A percentile compares a stretch with the other conserved stretches of the same genome.
phyloP scores from a whole-genome alignment of 2,888 invertebrate genomes.

The Xiphydria camelus region DNA sequence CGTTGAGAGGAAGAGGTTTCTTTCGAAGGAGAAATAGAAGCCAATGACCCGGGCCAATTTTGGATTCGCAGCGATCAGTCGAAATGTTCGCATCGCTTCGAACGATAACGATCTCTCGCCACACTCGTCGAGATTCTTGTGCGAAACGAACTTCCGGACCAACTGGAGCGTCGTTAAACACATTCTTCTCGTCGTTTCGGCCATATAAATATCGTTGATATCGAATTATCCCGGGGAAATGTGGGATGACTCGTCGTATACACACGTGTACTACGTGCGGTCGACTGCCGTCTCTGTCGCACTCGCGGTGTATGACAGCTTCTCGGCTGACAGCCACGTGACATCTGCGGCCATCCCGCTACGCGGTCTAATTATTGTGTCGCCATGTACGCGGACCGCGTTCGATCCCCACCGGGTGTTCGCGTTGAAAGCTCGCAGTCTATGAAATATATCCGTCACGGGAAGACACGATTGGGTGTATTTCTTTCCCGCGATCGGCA shows the following conservation, averaged over 20 bases:
- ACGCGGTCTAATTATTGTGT: slow-evolving; percentile 55
- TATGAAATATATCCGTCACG: no score
- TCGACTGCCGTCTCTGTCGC: slow-evolving; percentile 15
- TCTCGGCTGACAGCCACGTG: slow-evolving; percentile 53
- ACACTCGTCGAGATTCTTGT: no score
- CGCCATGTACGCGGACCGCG: slow-evolving; percentile 30
- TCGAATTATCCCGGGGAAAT: slow-evolving; percentile 13
- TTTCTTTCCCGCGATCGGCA: no score
- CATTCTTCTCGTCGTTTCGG: slow-evolving; percentile 1
- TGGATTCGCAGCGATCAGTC: no score
- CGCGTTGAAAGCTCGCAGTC: no score
- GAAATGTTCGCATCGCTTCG: no score
- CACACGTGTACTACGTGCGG: slow-evolving; percentile 13
- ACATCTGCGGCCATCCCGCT: slow-evolving; percentile 52
- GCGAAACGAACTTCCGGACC: no score
- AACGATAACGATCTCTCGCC: no score
- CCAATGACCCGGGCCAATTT: no score
- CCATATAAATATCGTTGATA: slow-evolving; percentile 14
- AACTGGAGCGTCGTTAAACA: background rate
- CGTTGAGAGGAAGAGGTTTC: no score
- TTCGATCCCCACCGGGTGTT: slow-evolving; percentile 3
- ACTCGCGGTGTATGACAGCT: slow-evolving; percentile 51
- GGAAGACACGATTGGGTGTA: no score
- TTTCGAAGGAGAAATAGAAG: no score
- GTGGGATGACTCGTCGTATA: slow-evolving; percentile 10